Base-by-base conservation (phyloP, 2,113 vertebrate genomes). In the Fregetta grallaria region DNA sequence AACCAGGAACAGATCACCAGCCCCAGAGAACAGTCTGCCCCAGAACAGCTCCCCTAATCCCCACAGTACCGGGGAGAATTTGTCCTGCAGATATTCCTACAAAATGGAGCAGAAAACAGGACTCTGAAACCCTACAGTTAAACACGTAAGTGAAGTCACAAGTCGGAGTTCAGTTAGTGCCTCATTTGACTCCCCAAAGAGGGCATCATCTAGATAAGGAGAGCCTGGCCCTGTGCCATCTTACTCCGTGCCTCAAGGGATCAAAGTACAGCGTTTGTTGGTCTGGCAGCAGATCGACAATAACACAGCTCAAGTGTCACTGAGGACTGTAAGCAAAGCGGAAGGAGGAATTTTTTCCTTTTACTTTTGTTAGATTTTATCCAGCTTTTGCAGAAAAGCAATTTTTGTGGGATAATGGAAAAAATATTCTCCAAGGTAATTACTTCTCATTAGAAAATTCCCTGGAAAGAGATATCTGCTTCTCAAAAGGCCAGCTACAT, bases 81-180 rank as follows among this genome's bases (percentile, higher is more conserved):
- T 65, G 36, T 22, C 38, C 38, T 19, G 36, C 8, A 30, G 14
- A 15, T 62, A 50, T 21, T 70, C 9, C 65, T 25, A 62, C 50
- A 55, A 73, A 66, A 89, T 0, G 5, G 10, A 84, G 2, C 9
- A 40, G 84, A 23, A 71, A 50, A 12, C 7, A 40, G 30, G 61
- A 80, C 66, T 67, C 79, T 47, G 36, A 30, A 86, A 83, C n/a
- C 21, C 36, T 71, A 30, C 3, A 2, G 42, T 27, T 67, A 47
- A 86, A 65, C 21, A 80, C 0, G 0, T 1, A 44, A 58, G 49
- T 14, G 16, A 83, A 84, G 52, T 18, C 2, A 6, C 9, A 72
- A 47, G 30, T 23, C 4, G 0, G 36, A 86, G 44, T 27, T 67
- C 71, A 71, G 83, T 62, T 42, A 29, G 1, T 61, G 55, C 56